Conservation (phyloP, 2,113 vertebrate species). For the Pipra filicauda region DNA sequence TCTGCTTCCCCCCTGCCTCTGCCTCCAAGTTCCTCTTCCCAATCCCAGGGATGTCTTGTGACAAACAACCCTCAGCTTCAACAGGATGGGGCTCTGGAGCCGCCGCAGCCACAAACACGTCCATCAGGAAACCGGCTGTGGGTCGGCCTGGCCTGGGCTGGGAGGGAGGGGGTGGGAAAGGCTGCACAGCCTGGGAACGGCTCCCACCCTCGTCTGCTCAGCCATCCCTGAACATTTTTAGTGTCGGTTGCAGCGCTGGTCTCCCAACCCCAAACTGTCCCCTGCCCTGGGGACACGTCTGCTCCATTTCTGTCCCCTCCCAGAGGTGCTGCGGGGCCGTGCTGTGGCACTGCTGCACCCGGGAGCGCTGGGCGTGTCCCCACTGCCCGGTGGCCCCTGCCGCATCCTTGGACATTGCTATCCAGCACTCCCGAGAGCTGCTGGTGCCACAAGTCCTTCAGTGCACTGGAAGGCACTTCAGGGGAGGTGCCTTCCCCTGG, state of each 20-base stretch:
- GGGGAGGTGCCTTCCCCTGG: not conserved
- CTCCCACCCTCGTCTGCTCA: not conserved
- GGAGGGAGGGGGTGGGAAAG: not conserved
- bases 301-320: not conserved
- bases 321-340: not conserved
- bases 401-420: not conserved
- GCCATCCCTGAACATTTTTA: not conserved
- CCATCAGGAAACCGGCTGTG: not conserved
- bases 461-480: not conserved
- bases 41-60: not conserved
- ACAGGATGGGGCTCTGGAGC: not conserved
- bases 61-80: not conserved
- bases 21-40: not conserved
- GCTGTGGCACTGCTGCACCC: not conserved
- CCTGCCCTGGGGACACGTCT: not conserved
- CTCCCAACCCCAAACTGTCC: not conserved
- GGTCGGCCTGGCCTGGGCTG: not conserved
- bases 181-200: not conserved
- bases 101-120: rapidly evolving
- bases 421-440: not conserved
- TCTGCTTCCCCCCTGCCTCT: not conserved
- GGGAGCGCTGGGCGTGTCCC: not conserved
- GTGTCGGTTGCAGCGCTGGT: rapidly evolving
- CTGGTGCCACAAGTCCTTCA: not conserved
- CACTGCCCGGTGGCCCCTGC: not conserved